Base-by-base conservation (phyloP, 2,888 invertebrate species). In the Trypoxylon attenuatum region DNA sequence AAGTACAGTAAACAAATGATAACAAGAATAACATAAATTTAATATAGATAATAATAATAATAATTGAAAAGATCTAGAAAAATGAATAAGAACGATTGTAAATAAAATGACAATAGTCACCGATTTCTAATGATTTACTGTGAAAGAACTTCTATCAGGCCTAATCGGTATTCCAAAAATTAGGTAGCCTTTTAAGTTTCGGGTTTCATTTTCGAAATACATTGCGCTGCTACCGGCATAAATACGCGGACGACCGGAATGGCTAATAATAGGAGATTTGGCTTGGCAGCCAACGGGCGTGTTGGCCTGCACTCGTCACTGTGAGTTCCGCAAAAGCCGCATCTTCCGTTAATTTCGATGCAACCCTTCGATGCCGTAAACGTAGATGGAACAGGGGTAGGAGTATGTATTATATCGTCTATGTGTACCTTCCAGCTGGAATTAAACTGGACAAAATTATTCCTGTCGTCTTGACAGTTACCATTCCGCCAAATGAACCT, bases 201-300 rank as follows among this genome's bases (percentile, higher is more conserved):
- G 51, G 64, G 74, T 80, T 78, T 78, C 77, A 73, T 80, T 79
- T 81, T 78, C 74, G 74, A 76, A 75, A 77, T 80, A 73, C 75
- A 60, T 68, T 51, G 67, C 64, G 73, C 69, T 65, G 73, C 66
- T 67, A 67, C 73, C n/a, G 68, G 77, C 73, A 78, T 74, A 79
- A 82, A 82, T 79, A 78, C 77, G 46, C 74, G 78, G 67, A 73
- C 74, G 68, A 63, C 59, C 70, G 76, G 76, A 83, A 82, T 78
- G 70, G 78, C 85, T 85, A 85, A 85, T 82, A 85, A 84, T 85
- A 85, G 85, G 76, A 76, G 73, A 60, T 83, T 80, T 83, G 80
- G 80, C 78, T 74, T 81, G 77, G 73, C 65, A 69, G 83, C 83
- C 81, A 84, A 76, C 80, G 77, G 71, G 76, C n/a, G n/a, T n/a